Conservation (phyloP, 2,888 invertebrate species). For the Macrophya annulata region DNA sequence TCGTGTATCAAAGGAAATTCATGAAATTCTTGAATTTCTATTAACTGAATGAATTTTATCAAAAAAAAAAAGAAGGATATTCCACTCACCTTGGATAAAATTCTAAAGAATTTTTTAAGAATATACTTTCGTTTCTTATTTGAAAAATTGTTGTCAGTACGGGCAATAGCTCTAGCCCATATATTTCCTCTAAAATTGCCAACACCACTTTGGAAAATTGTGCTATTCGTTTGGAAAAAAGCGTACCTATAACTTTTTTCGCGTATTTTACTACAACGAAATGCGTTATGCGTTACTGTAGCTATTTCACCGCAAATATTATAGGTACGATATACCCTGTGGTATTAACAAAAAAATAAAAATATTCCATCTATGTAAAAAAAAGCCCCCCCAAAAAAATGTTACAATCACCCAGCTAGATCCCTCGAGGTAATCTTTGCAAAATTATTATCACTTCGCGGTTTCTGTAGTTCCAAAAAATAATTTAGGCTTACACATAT, state of each 20-base stretch:
- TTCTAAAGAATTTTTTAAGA: background rate
- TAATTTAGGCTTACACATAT: background rate
- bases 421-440: background rate
- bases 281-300: background rate
- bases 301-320: too few relatives aligned
- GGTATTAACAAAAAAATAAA: background rate
- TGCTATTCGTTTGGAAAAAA: background rate
- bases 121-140: background rate
- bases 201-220: constrained; percentile 2
- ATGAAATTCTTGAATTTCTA: constrained; percentile 27
- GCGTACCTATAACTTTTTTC: background rate
- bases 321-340: background rate
- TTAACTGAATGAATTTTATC: constrained; percentile 19
- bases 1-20: constrained; percentile 24
- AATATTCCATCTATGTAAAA: background rate
- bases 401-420: background rate
- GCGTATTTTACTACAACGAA: background rate
- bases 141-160: background rate
- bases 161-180: background rate
- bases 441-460: background rate
- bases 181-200: constrained; percentile 9
- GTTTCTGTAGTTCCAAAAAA: background rate
- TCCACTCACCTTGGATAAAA: background rate
- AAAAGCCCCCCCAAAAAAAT: background rate
- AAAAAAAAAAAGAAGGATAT: background rate